Conservation (phyloP, 2,888 invertebrate genomes). For the Apotomis betuletana region DNA sequence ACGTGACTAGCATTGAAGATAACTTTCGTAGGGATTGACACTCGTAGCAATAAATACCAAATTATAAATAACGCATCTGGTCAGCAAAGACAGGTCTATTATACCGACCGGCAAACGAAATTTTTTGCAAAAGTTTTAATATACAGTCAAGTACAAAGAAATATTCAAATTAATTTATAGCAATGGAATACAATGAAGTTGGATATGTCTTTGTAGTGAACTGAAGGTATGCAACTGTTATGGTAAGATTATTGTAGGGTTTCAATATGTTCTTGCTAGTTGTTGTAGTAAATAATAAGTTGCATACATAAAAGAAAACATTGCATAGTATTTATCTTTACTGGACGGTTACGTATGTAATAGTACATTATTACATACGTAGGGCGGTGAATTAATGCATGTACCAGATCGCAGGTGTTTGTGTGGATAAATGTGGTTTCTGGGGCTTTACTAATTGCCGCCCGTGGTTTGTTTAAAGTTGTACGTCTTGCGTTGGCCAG, state of each 20-base stretch:
- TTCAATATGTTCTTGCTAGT: background rate
- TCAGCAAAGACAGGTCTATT: background rate
- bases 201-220: background rate
- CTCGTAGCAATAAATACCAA: background rate
- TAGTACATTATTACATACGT: no score
- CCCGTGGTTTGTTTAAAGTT: no score
- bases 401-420: no score
- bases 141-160: no score
- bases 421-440: no score
- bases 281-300: background rate
- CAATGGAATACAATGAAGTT: background rate
- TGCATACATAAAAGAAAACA: background rate
- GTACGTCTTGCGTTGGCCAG: no score
- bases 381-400: no score
- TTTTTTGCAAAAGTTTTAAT: background rate
- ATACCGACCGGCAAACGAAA: background rate
- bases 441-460: no score
- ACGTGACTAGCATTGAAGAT: background rate
- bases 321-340: background rate
- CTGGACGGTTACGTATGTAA: background rate
- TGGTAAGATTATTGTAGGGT: background rate
- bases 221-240: background rate
- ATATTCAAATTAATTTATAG: no score
- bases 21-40: background rate
- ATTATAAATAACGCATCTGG: background rate